Conservation (phyloP, 2,888 invertebrate genomes). For the Monochamus alternatus region DNA sequence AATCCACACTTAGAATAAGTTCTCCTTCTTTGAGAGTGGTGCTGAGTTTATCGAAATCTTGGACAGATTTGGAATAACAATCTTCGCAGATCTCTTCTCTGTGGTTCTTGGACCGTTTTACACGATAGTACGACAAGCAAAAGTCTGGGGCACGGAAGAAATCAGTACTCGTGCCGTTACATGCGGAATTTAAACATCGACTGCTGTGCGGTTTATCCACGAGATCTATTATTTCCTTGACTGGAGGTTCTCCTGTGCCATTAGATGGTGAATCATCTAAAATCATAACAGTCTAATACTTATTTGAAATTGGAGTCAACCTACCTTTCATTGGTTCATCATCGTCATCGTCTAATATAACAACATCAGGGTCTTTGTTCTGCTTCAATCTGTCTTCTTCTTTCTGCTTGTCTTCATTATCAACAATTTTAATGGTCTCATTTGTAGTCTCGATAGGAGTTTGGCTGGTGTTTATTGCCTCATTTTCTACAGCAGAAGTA, state of each 20-base stretch:
- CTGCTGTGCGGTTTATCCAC: constrained; percentile 61
- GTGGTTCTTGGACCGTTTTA: constrained; percentile 65
- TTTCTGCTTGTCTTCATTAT: constrained; percentile 5
- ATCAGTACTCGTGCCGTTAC: constrained; percentile 66
- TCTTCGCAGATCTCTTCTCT: constrained; percentile 68
- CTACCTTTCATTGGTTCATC: constrained; percentile 51
- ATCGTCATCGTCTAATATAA: constrained; percentile 62
- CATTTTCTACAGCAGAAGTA: not conserved
- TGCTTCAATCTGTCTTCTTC: not conserved
- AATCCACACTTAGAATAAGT: constrained; percentile 57
- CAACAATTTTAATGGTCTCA: not conserved
- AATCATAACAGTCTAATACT: not conserved
- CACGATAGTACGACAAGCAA: constrained; percentile 69
- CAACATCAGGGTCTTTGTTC: constrained; percentile 48
- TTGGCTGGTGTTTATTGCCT: not conserved
- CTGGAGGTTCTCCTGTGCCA: constrained; percentile 5
- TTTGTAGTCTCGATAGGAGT: not conserved
- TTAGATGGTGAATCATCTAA: not conserved
- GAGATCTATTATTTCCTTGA: constrained; percentile 65
- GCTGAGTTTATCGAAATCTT: constrained; percentile 65
- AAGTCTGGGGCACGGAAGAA: constrained; percentile 70
- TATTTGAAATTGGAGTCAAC: not conserved
- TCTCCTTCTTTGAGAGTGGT: constrained; percentile 55
- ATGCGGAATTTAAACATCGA: constrained; percentile 75
- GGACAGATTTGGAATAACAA: constrained; percentile 67